These are phyloP conservation scores for Acrocephalus arundinaceus DNA, from an alignment of 2,113 vertebrate genomes.

Conservation along the genomic window DNA sequence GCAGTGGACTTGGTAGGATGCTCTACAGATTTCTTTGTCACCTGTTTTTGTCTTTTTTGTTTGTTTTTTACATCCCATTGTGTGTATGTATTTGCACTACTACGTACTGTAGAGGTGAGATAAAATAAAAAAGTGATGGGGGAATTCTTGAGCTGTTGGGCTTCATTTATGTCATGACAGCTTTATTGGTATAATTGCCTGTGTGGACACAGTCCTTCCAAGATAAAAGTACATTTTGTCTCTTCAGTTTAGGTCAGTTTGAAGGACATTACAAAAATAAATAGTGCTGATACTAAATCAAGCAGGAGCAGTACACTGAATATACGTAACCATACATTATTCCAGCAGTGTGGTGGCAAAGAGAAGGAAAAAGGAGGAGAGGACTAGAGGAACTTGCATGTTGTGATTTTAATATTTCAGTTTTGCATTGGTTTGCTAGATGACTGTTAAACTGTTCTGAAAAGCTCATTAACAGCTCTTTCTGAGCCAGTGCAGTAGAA, in stretches of 20 bases:
- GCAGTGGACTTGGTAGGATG: not conserved
- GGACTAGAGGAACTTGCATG: not conserved
- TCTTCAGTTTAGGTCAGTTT: not conserved
- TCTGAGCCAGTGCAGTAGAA: not conserved
- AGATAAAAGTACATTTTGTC: not conserved
- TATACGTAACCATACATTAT: not conserved
- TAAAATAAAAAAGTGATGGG: not conserved
- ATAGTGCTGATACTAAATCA: not conserved
- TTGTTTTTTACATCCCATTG: not conserved
- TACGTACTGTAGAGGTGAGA: not conserved
- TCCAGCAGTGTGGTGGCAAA: not conserved
- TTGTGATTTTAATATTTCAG: not conserved
- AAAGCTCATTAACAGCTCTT: not conserved
- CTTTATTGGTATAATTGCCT: not conserved
- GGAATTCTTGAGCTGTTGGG: not conserved
- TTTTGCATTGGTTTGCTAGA: not conserved
- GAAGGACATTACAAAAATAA: not conserved
- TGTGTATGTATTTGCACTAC: not conserved
- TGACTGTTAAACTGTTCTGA: not conserved
- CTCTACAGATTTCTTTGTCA: not conserved
- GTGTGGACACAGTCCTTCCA: not conserved
- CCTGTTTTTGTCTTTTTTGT: not conserved
- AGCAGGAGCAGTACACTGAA: not conserved
- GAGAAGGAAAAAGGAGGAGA: not conserved
- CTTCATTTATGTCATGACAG: not conserved